Percentiles rank a stretch among this genome's conserved stretches.
Conservation (phyloP, 2,888 invertebrate species). For the Campoletis raptor region DNA sequence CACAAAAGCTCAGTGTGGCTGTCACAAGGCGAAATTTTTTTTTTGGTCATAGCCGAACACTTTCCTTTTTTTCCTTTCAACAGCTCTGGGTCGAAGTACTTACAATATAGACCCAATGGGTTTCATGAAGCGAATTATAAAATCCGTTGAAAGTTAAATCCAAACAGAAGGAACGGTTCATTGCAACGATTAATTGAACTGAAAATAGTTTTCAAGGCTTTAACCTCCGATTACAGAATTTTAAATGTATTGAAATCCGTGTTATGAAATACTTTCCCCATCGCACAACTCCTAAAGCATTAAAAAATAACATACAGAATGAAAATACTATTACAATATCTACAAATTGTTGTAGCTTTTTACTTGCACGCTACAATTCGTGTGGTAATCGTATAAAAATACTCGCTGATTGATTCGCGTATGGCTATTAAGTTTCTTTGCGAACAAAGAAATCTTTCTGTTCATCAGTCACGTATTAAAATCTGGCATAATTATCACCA, state of each 20-base stretch:
- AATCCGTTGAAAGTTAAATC: not conserved
- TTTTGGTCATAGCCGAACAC: not conserved
- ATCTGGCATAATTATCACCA: slow-evolving; percentile 27
- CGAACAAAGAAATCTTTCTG: slow-evolving; percentile 23
- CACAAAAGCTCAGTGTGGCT: not conserved
- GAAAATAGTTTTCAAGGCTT: not conserved
- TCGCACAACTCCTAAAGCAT: not conserved
- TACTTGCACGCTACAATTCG: slow-evolving; percentile 28
- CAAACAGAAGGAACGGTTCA: not conserved
- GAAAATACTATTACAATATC: not conserved
- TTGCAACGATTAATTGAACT: not conserved
- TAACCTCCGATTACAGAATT: not conserved
- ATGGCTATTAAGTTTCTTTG: slow-evolving; percentile 36
- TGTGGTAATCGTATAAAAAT: slow-evolving; percentile 63
- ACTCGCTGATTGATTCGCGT: slow-evolving; percentile 47
- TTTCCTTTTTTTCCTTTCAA: not conserved
- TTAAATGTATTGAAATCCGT: slow-evolving; percentile 10
- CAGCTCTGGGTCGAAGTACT: not conserved
- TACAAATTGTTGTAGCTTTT: slow-evolving; percentile 9
- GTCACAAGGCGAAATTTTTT: not conserved
- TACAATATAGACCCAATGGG: not conserved
- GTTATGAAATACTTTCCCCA: not conserved
- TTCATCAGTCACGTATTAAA: slow-evolving; percentile 22
- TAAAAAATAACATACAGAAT: slow-evolving; percentile 18
- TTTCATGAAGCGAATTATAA: not conserved